Evolutionary conservation across 2,888 invertebrate genomes (phyloP).

Genomic region (Heliconius charithonia): DNA sequence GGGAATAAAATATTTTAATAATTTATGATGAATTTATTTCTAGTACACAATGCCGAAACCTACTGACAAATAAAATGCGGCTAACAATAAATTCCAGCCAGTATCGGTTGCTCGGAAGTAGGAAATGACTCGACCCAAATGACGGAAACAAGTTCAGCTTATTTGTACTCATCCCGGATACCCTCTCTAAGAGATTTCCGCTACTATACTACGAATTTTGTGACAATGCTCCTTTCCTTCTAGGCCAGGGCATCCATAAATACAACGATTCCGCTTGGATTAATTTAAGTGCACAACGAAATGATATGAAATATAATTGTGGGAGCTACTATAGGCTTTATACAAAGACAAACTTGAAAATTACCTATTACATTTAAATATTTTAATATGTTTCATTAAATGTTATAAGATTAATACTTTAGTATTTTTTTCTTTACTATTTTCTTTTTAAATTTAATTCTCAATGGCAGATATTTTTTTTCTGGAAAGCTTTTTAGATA

Average conservation of each 20-base stretch:
- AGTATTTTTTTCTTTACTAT: no score
- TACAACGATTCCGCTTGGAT: not conserved
- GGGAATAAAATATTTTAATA: not conserved
- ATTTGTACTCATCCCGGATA: slow-evolving; percentile 64
- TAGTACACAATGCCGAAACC: slow-evolving; percentile 7
- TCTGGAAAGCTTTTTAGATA: no score
- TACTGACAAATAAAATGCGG: slow-evolving; percentile 44
- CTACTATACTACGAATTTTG: slow-evolving; percentile 55
- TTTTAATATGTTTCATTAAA: no score
- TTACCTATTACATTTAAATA: no score
- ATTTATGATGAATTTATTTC: not conserved
- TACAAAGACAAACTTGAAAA: no score
- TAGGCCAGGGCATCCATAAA: slow-evolving; percentile 25
- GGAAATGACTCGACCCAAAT: slow-evolving; percentile 67
- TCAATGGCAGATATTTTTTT: no score
- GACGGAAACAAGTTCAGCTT: slow-evolving; percentile 67
- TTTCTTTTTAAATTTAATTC: no score
- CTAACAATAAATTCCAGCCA: slow-evolving; percentile 56
- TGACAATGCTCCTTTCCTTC: slow-evolving; percentile 45
- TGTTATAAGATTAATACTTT: no score
- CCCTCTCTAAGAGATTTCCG: slow-evolving; percentile 58
- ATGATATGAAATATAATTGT: not conserved
- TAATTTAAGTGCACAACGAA: not conserved
- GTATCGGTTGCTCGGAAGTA: slow-evolving; percentile 59
- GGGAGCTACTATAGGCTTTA: no score